Evolutionary conservation across 2,113 vertebrate genomes (phyloP).

Genomic region (Brachyhypopomus gauderio): DNA sequence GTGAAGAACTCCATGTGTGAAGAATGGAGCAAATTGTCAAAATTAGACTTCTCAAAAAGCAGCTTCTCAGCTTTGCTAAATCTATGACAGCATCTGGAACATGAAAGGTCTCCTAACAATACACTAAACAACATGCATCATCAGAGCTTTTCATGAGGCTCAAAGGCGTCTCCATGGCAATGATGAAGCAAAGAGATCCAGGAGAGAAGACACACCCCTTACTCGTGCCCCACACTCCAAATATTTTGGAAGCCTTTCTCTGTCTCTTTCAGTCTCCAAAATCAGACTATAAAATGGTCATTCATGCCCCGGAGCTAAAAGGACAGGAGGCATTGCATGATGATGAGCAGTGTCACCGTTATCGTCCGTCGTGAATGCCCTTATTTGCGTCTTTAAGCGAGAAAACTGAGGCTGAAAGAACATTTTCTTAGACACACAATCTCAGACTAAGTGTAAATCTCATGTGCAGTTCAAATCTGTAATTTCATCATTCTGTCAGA

Average conservation of each 20-base stretch:
- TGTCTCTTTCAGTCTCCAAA: slow-evolving; percentile 30
- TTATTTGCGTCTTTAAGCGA: slow-evolving; percentile 19
- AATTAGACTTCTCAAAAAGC: too few species aligned
- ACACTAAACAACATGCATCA: background rate
- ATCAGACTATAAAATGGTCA: slow-evolving; percentile 44
- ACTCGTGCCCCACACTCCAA: background rate
- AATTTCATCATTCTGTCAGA: background rate
- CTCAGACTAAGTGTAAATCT: slow-evolving; percentile 14
- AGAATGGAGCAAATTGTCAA: too few species aligned
- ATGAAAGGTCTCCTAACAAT: background rate
- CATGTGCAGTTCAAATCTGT: background rate
- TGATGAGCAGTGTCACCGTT: slow-evolving; percentile 28
- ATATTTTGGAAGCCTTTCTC: slow-evolving; percentile 26
- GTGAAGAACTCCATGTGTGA: too few species aligned
- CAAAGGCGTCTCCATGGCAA: slow-evolving; percentile 11
- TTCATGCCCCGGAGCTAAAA: slow-evolving; percentile 37
- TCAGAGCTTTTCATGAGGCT: background rate
- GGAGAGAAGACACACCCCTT: slow-evolving; percentile 20
- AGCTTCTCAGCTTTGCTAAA: too few species aligned
- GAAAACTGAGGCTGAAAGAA: background rate
- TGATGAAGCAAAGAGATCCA: background rate
- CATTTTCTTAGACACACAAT: background rate
- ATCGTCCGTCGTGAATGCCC: background rate
- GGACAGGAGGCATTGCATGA: slow-evolving; percentile 35
- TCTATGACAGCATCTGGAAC: background rate